These are phyloP conservation scores for Tinea pellionella DNA, from an alignment of 2,888 invertebrate genomes.

Conservation along the genomic window DNA sequence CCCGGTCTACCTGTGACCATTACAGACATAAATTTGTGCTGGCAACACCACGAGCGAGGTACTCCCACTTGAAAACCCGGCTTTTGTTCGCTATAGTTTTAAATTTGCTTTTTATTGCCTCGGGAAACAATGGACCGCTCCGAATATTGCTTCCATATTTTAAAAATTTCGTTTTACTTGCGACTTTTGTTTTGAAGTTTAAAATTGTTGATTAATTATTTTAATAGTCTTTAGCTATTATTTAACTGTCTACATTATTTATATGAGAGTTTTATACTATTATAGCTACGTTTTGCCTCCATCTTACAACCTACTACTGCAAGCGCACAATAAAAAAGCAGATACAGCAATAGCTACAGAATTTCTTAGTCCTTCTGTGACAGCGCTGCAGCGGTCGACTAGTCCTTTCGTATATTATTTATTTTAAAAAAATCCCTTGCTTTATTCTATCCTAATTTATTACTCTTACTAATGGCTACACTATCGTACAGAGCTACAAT, in stretches of 20 bases:
- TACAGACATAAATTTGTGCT: conserved; percentile 13
- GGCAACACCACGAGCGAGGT: background rate
- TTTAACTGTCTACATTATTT: no score
- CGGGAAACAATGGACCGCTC: background rate
- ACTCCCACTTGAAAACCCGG: conserved; percentile 4
- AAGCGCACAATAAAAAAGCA: no score
- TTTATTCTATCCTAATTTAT: background rate
- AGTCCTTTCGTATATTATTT: no score
- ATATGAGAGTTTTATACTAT: no score
- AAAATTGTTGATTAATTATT: no score
- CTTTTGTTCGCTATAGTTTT: conserved; percentile 9
- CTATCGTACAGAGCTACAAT: conserved; percentile 21
- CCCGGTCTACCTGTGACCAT: conserved; percentile 13
- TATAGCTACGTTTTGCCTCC: no score
- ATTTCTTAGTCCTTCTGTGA: no score
- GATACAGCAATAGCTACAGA: no score
- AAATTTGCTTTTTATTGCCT: conserved; percentile 10
- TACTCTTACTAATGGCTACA: background rate
- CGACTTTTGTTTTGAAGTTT: background rate
- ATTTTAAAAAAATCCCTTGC: no score
- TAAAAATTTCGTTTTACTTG: conserved; percentile 1
- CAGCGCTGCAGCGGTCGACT: no score
- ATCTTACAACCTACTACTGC: no score
- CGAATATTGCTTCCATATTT: conserved; percentile 7
- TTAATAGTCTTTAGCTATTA: background rate